Evolutionary conservation across 2,113 vertebrate species (phyloP).

Genomic region (Galemys pyrenaicus): DNA sequence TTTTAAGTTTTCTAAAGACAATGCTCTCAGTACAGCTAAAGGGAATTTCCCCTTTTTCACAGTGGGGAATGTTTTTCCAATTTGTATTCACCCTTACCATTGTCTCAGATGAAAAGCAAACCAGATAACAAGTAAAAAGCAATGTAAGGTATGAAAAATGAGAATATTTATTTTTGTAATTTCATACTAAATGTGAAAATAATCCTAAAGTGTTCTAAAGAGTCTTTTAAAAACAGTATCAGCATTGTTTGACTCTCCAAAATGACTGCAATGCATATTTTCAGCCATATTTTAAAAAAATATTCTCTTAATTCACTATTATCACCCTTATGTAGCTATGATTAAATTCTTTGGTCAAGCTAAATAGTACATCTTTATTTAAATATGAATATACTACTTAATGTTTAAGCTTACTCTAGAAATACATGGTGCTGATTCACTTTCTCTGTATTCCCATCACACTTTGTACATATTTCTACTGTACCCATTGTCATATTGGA

Average conservation of each 20-base stretch:
- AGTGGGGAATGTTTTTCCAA: not conserved
- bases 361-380: not conserved
- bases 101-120: conserved; percentile 22
- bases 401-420: not conserved
- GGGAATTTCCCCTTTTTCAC: not conserved
- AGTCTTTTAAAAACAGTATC: not conserved
- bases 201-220: not conserved
- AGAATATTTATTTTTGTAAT: not conserved
- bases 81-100: not conserved
- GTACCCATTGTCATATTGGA: not conserved
- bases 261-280: not conserved
- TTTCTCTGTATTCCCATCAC: not conserved
- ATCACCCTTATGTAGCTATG: not conserved
- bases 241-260: not conserved
- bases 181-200: conserved; percentile 41
- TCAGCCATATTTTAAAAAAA: not conserved
- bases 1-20: conserved; percentile 16
- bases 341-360: conserved; percentile 20
- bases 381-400: not conserved
- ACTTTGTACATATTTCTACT: not conserved
- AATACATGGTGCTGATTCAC: not conserved
- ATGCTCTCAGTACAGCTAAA: not conserved
- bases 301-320: conserved; percentile 19
- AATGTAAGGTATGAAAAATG: not conserved
- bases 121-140: not conserved